A percentile compares a stretch with the other conserved stretches of the same genome.
Evolutionary conservation across 2,888 invertebrate species (phyloP).

Genomic region (Exephanes ischioxanthus): DNA sequence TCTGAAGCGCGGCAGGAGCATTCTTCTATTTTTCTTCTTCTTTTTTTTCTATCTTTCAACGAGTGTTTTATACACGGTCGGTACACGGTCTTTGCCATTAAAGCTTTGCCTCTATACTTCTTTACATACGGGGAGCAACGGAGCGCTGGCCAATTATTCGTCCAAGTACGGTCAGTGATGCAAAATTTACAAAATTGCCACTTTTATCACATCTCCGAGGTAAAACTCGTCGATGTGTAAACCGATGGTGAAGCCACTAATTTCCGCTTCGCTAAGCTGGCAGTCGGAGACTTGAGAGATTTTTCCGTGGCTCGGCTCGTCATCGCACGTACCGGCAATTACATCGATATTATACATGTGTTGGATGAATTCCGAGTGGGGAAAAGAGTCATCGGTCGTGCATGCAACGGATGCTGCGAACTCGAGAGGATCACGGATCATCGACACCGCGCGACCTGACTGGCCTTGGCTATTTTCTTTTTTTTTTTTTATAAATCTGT

Average conservation of each 20-base stretch:
- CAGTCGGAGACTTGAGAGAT: background rate
- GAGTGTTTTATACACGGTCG: background rate
- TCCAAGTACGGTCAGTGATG: background rate
- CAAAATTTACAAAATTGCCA: background rate
- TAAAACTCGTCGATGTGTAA: background rate
- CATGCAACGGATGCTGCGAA: background rate
- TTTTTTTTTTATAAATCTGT: background rate
- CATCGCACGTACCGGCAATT: slow-evolving; percentile 3
- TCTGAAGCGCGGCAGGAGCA: slow-evolving; percentile 29
- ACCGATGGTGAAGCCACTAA: background rate
- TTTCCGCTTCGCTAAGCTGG: background rate
- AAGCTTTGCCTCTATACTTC: background rate
- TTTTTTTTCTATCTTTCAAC: background rate
- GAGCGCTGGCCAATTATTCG: slow-evolving; percentile 15
- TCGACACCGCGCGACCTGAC: slow-evolving; percentile 3
- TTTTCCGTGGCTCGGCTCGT: background rate
- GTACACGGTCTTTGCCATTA: slow-evolving; percentile 1
- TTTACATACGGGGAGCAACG: background rate
- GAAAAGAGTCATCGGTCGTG: slow-evolving; percentile 16
- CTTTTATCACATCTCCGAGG: background rate
- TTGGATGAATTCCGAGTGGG: background rate
- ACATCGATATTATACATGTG: background rate
- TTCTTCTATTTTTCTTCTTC: slow-evolving; percentile 31
- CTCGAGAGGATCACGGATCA: slow-evolving; percentile 26
- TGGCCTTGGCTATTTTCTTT: slow-evolving; percentile 15